Evolutionary conservation across 1,140 invertebrate species (phyloP).

Genomic region (Trinorchestia longiramus): DNA sequence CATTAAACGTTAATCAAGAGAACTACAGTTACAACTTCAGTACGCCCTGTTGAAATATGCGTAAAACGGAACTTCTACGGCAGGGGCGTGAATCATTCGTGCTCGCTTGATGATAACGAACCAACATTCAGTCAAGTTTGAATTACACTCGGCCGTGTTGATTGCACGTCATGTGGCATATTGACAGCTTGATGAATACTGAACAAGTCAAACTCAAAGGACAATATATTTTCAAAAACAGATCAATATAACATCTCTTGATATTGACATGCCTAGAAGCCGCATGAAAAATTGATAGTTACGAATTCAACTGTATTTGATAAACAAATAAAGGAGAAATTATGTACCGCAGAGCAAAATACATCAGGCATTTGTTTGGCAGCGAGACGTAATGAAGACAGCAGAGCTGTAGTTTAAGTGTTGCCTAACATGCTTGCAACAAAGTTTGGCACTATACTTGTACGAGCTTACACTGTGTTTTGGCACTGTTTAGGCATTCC

Average conservation of each 20-base stretch:
- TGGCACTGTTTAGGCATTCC: neutral
- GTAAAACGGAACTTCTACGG: too few relatives aligned
- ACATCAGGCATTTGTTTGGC: neutral
- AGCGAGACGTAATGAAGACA: neutral
- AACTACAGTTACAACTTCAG: too few relatives aligned
- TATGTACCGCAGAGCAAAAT: neutral
- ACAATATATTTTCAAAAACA: neutral
- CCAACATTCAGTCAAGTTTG: too few relatives aligned
- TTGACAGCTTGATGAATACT: neutral
- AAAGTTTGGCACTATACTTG: neutral
- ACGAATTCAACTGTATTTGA: neutral
- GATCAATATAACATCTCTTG: neutral
- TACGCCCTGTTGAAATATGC: too few relatives aligned
- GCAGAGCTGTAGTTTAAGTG: neutral
- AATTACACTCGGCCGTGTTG: too few relatives aligned
- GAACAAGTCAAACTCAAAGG: too few relatives aligned
- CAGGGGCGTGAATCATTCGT: too few relatives aligned
- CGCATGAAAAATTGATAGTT: neutral
- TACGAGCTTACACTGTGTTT: neutral
- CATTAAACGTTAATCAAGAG: too few relatives aligned
- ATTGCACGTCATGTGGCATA: too few relatives aligned
- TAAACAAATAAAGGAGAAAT: neutral
- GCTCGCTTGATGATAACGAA: too few relatives aligned
- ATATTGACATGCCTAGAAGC: neutral
- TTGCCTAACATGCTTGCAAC: neutral